These are phyloP conservation scores for Chironomus tentans DNA, from an alignment of 2,888 invertebrate species.

Conservation along the genomic window DNA sequence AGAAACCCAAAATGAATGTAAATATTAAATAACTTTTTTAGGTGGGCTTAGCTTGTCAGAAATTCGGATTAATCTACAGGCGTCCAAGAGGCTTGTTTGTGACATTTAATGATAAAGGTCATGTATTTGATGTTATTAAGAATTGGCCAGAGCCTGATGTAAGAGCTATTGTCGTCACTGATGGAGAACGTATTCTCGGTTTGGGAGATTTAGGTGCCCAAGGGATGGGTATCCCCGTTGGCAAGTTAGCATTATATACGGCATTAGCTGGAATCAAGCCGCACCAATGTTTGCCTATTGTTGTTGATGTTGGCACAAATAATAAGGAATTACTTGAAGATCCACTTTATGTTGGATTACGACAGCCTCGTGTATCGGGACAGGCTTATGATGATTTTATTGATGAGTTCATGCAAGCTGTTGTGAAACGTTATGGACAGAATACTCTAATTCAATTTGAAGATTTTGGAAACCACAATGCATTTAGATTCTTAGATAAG, in stretches of 20 bases:
- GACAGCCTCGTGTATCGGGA: slow-evolving; percentile 76
- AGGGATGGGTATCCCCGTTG: slow-evolving; percentile 81
- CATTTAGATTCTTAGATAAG: slow-evolving; percentile 86
- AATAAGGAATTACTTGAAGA: slow-evolving; percentile 83
- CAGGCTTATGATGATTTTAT: slow-evolving; percentile 84
- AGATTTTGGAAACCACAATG: slow-evolving; percentile 96
- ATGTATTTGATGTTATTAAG: slow-evolving; percentile 87
- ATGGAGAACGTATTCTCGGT: slow-evolving; percentile 94
- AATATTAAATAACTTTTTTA: not conserved
- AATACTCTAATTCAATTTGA: slow-evolving; percentile 85
- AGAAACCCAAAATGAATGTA: too few species aligned
- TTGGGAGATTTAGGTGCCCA: slow-evolving; percentile 93
- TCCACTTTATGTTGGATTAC: slow-evolving; percentile 87
- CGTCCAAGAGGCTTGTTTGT: slow-evolving; percentile 92
- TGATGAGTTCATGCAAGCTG: slow-evolving; percentile 95
- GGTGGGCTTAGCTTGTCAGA: slow-evolving; percentile 87
- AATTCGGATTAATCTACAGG: slow-evolving; percentile 89
- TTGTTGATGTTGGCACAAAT: slow-evolving; percentile 91
- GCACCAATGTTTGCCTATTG: slow-evolving; percentile 86
- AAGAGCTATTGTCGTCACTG: slow-evolving; percentile 85
- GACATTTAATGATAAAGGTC: slow-evolving; percentile 89
- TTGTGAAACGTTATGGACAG: slow-evolving; percentile 77
- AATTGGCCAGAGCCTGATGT: slow-evolving; percentile 72
- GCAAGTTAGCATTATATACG: slow-evolving; percentile 91
- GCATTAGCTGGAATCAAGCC: slow-evolving; percentile 96